Percentiles rank a stretch among this genome's conserved stretches.
These are phyloP conservation scores for Hybognathus amarus DNA, from an alignment of 2,797 vertebrate genomes.

Conservation along the genomic window DNA sequence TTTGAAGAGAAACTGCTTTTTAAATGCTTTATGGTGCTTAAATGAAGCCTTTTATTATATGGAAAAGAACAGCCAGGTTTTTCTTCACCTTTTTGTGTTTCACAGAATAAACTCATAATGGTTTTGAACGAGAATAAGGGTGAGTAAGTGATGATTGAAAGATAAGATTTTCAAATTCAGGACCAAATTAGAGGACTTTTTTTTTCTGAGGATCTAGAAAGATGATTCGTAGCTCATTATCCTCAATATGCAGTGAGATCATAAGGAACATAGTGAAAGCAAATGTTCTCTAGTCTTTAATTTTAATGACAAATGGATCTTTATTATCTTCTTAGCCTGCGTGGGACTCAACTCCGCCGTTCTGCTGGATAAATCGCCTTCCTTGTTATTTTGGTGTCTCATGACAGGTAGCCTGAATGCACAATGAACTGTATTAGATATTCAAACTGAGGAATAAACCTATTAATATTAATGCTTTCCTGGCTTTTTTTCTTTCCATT, in stretches of 20 bases:
- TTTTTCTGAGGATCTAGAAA: neutral
- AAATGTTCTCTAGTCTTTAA: conserved; percentile 22
- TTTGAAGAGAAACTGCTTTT: neutral
- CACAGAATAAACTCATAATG: neutral
- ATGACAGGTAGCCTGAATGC: conserved; percentile 40
- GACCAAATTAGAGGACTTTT: neutral
- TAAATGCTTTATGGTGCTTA: neutral
- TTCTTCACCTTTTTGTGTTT: neutral
- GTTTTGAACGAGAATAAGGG: neutral
- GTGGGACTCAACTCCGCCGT: conserved; percentile 14
- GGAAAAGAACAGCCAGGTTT: neutral
- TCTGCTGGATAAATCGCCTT: conserved; percentile 26
- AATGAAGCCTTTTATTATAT: neutral
- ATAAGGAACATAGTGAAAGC: conserved; percentile 11
- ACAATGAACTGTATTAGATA: conserved; percentile 47
- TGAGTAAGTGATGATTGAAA: conserved; percentile 5
- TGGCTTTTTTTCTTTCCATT: neutral
- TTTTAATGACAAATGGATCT: conserved; percentile 44
- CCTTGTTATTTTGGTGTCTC: conserved; percentile 28
- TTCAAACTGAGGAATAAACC: conserved; percentile 45
- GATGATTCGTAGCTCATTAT: conserved; percentile 18
- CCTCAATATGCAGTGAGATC: conserved; percentile 1
- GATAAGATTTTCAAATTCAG: conserved; percentile 5
- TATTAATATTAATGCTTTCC: conserved; percentile 54
- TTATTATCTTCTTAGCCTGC: conserved; percentile 37